These are phyloP conservation scores for Emmelina monodactyla DNA, from an alignment of 2,888 invertebrate species.

Conservation along the genomic window DNA sequence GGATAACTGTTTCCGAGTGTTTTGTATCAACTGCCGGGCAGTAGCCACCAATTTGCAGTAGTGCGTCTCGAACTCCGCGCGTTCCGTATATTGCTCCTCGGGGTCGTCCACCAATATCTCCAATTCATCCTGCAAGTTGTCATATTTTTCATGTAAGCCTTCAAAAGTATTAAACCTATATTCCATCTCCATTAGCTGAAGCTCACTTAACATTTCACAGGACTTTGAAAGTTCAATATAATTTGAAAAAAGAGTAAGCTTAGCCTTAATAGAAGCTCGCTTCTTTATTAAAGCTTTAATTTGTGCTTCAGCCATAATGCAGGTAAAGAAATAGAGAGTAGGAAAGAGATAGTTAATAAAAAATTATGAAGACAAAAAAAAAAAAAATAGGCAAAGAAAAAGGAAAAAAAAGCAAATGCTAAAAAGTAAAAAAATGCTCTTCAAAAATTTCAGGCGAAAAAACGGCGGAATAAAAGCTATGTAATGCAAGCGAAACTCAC, in stretches of 20 bases:
- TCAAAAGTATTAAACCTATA: background rate
- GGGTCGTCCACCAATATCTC: slow-evolving; percentile 9
- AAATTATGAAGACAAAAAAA: too few relatives aligned
- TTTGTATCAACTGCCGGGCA: slow-evolving; percentile 4
- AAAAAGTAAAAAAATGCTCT: too few relatives aligned
- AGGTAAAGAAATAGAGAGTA: too few relatives aligned
- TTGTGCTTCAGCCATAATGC: too few relatives aligned
- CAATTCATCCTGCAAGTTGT: slow-evolving; percentile 11
- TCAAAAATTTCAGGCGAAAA: too few relatives aligned
- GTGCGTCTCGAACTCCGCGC: slow-evolving; percentile 7
- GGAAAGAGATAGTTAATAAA: too few relatives aligned
- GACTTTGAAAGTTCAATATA: background rate
- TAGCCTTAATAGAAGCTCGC: slow-evolving; percentile 1
- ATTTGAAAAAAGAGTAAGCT: background rate
- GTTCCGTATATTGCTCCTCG: slow-evolving; percentile 9
- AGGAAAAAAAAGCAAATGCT: too few relatives aligned
- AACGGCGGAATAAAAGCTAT: too few relatives aligned
- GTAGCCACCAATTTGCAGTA: slow-evolving; percentile 8
- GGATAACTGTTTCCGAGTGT: slow-evolving; percentile 1
- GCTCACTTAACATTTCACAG: background rate
- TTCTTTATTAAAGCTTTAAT: too few relatives aligned
- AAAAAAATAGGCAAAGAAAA: too few relatives aligned
- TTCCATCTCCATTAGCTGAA: background rate
- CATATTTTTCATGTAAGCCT: slow-evolving; percentile 6
- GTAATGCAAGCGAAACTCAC: too few relatives aligned